A percentile compares a stretch with the other conserved stretches of the same genome.
Conservation (phyloP, 2,888 invertebrate genomes). For the Harmothoe impar region DNA sequence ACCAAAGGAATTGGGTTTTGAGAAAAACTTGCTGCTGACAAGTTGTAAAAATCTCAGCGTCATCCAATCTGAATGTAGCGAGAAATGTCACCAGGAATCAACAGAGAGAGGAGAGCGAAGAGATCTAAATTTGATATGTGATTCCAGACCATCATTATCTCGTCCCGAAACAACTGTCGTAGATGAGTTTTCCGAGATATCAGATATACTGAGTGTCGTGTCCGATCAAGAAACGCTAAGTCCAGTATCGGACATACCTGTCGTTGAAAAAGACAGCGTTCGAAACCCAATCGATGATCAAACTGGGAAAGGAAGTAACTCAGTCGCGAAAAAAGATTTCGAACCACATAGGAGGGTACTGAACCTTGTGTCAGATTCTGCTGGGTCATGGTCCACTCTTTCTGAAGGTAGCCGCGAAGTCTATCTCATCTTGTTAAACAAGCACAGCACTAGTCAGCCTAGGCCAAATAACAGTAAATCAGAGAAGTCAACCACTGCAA, state of each 20-base stretch:
- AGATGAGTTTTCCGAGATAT: background rate
- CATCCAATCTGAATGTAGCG: too few relatives aligned
- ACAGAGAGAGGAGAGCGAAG: too few relatives aligned
- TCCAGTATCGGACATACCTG: background rate
- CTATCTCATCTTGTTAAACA: background rate
- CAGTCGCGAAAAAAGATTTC: too few relatives aligned
- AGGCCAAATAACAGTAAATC: background rate
- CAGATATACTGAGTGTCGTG: background rate
- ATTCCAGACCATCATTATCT: too few relatives aligned
- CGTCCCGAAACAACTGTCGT: too few relatives aligned
- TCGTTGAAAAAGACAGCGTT: background rate
- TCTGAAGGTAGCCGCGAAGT: slow-evolving; percentile 8
- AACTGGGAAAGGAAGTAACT: too few relatives aligned
- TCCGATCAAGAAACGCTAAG: background rate
- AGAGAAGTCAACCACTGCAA: background rate
- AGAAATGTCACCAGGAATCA: too few relatives aligned
- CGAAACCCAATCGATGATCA: too few relatives aligned
- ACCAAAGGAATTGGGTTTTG: too few relatives aligned
- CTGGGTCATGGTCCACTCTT: background rate
- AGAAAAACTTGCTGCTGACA: too few relatives aligned
- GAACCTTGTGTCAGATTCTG: background rate
- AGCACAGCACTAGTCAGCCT: background rate
- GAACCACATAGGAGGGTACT: background rate
- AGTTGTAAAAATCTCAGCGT: too few relatives aligned
- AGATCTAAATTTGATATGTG: too few relatives aligned